A percentile compares a stretch with the other conserved stretches of the same genome.
These are phyloP conservation scores for Bombus terrestris DNA, from an alignment of 1,140 invertebrate species.

Conservation along the genomic window DNA sequence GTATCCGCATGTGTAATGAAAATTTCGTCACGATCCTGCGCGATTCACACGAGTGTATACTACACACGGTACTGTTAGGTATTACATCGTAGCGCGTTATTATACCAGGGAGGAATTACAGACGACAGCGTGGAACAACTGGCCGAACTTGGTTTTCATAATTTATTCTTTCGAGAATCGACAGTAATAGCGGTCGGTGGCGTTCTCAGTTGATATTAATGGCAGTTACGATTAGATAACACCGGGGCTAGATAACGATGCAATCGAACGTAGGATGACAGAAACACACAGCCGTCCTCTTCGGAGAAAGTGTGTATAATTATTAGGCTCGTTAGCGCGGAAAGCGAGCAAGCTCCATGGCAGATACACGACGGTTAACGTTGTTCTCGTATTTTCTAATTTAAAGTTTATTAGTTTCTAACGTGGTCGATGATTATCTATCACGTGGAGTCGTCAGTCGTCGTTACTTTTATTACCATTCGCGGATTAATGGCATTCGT, in stretches of 20 bases:
- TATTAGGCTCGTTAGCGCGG: conserved; percentile 37
- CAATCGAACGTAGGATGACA: conserved; percentile 38
- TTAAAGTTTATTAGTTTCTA: conserved; percentile 17
- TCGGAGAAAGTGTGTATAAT: conserved; percentile 48
- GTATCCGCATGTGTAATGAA: too few relatives aligned
- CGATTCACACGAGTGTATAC: too few relatives aligned
- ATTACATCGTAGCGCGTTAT: too few relatives aligned
- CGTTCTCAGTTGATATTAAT: conserved; percentile 32
- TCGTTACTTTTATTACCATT: background rate
- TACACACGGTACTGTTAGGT: too few relatives aligned
- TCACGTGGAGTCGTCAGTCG: background rate
- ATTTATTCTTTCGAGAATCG: conserved; percentile 44
- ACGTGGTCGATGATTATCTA: background rate
- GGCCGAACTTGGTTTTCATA: conserved; percentile 10
- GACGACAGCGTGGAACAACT: background rate
- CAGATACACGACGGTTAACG: conserved; percentile 5
- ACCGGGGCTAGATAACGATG: conserved; percentile 18
- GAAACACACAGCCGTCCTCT: conserved; percentile 31
- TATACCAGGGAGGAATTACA: background rate
- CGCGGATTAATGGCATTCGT: too few relatives aligned
- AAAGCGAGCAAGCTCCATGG: background rate
- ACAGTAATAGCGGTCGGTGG: conserved; percentile 16
- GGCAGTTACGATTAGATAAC: conserved; percentile 36
- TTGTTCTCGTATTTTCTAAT: conserved; percentile 36
- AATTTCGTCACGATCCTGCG: too few relatives aligned